These are phyloP conservation scores for Drosophila dives DNA, from an alignment of 2,888 invertebrate species.

Conservation along the genomic window DNA sequence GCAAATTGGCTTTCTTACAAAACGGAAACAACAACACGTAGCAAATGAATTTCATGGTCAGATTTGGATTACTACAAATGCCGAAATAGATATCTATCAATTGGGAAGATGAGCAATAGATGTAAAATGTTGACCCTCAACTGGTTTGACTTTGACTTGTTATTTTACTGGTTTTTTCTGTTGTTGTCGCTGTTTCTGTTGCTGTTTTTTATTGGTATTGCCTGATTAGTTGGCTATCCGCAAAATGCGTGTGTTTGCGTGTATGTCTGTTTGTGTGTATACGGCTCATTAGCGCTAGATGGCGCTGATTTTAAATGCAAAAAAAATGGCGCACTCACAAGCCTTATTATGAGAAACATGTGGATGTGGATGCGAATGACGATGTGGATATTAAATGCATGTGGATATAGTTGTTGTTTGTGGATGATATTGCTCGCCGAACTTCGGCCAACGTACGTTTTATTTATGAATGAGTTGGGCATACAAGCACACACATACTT, in stretches of 20 bases:
- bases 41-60: constrained; percentile 76
- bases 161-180: constrained; percentile 4
- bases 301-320: constrained; percentile 66
- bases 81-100: constrained; percentile 45
- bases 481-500: constrained; percentile 15
- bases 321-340: constrained; percentile 58
- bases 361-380: constrained; percentile 20
- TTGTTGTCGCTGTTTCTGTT: constrained; percentile 4
- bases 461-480: constrained; percentile 69
- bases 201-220: background rate
- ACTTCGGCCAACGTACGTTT: constrained; percentile 21
- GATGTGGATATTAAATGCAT: constrained; percentile 31
- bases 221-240: background rate
- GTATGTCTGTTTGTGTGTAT: constrained; percentile 35
- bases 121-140: constrained; percentile 56
- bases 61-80: constrained; percentile 59
- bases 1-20: constrained; percentile 75
- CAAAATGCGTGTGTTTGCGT: background rate
- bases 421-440: constrained; percentile 24
- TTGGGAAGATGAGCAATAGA: constrained; percentile 54
- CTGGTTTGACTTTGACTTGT: constrained; percentile 51
- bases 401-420: constrained; percentile 28
- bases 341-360: constrained; percentile 21
- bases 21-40: constrained; percentile 77
- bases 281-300: constrained; percentile 63